Percentiles rank a stretch among this genome's conserved stretches.
phyloP scores from a whole-genome alignment of 1,140 invertebrate species.

The Bombyx mori region DNA sequence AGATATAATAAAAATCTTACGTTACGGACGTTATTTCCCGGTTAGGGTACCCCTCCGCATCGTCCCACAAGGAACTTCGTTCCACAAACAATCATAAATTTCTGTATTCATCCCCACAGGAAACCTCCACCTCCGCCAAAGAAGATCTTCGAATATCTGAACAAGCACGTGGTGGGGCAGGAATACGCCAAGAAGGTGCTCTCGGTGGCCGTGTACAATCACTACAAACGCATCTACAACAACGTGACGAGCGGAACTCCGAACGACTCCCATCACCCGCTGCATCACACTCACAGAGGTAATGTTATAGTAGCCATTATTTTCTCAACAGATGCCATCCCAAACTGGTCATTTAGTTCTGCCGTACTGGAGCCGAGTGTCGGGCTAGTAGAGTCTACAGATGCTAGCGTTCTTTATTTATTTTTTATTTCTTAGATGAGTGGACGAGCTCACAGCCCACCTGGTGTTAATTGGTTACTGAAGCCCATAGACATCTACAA shows the following conservation, averaged over 20 bases:
- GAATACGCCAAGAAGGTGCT: slow-evolving; percentile 98
- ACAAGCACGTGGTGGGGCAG: slow-evolving; percentile 98
- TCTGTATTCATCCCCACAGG: slow-evolving; percentile 51
- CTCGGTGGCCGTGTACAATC: slow-evolving; percentile 98
- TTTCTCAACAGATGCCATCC: too few relatives aligned
- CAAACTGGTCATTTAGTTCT: too few relatives aligned
- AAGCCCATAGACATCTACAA: too few relatives aligned
- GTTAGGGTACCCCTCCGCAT: too few relatives aligned
- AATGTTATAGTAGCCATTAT: slow-evolving; percentile 12
- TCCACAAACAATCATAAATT: neutral
- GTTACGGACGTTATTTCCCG: too few relatives aligned
- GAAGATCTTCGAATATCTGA: slow-evolving; percentile 96
- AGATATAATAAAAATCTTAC: neutral
- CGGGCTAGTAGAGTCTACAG: too few relatives aligned
- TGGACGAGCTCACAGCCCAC: too few relatives aligned
- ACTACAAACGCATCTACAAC: slow-evolving; percentile 98
- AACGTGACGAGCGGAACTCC: slow-evolving; percentile 81
- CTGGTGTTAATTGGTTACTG: too few relatives aligned
- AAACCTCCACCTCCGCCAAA: slow-evolving; percentile 94
- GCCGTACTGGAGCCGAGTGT: too few relatives aligned
- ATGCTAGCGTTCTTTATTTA: too few relatives aligned
- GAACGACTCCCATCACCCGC: slow-evolving; percentile 76
- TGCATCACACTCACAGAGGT: slow-evolving; percentile 84
- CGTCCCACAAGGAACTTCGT: neutral
- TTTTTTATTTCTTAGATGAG: too few relatives aligned